These are phyloP conservation scores for Cacoxenus indagator DNA, from an alignment of 2,888 invertebrate genomes.

Conservation along the genomic window DNA sequence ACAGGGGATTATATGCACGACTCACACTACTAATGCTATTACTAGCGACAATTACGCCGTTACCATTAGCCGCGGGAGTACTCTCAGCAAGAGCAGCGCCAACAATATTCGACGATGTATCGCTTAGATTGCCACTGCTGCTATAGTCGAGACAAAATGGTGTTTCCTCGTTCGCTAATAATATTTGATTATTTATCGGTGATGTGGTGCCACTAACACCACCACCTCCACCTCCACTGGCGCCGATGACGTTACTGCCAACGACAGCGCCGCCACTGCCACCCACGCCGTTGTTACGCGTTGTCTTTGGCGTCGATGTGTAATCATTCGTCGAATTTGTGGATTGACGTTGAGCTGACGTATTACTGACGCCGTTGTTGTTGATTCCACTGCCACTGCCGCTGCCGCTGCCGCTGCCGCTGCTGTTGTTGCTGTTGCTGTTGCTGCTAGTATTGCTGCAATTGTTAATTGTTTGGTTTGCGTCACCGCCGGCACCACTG, in stretches of 20 bases:
- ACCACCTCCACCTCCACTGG: conserved; percentile 1
- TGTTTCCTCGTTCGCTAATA: conserved; percentile 22
- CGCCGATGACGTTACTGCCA: not conserved
- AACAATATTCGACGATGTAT: conserved; percentile 25
- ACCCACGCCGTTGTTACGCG: conserved; percentile 32
- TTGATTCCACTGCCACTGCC: not conserved
- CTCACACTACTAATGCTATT: conserved; percentile 7
- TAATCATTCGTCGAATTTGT: conserved; percentile 60
- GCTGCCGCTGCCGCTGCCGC: not conserved
- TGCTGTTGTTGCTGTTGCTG: not conserved
- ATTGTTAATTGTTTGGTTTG: not conserved
- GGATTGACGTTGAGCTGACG: conserved; percentile 57
- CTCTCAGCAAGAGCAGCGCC: conserved; percentile 18
- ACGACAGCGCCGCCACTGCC: conserved; percentile 20
- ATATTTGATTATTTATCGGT: conserved; percentile 55
- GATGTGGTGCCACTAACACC: conserved; percentile 47
- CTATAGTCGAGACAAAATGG: conserved; percentile 33
- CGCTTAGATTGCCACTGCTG: conserved; percentile 28
- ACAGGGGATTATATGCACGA: not conserved
- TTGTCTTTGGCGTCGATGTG: conserved; percentile 59
- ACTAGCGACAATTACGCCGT: conserved; percentile 42
- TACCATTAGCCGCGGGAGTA: conserved; percentile 41
- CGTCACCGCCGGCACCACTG: not conserved
- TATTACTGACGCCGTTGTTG: conserved; percentile 23
- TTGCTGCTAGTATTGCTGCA: not conserved